Evolutionary conservation across 2,113 vertebrate genomes (phyloP).

Genomic region (Chaetodon auriga): DNA sequence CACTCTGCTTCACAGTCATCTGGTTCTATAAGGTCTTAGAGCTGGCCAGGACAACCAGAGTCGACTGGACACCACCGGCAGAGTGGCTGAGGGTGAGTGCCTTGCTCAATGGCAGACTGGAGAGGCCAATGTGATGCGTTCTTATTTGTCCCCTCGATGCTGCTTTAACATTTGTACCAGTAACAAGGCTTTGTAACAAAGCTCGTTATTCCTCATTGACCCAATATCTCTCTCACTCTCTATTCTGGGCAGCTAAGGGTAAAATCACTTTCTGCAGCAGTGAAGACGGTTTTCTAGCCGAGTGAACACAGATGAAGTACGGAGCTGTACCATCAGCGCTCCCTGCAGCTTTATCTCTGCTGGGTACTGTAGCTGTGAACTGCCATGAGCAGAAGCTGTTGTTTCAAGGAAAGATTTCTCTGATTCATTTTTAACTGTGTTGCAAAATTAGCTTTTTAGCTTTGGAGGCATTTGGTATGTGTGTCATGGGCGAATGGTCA

Average conservation of each 20-base stretch:
- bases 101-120: neutral
- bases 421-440: neutral
- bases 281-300: constrained; percentile 37
- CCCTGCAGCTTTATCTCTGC: constrained; percentile 34
- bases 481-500: neutral
- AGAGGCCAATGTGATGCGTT: neutral
- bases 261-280: constrained; percentile 39
- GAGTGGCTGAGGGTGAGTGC: neutral
- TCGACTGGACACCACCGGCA: neutral
- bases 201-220: neutral
- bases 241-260: constrained; percentile 23
- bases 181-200: neutral
- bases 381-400: constrained; percentile 3
- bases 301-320: constrained; percentile 30
- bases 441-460: neutral
- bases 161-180: constrained; percentile 14
- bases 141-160: neutral
- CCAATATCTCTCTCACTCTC: neutral
- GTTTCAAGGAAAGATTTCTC: constrained; percentile 23
- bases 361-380: constrained; percentile 1
- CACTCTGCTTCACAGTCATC: neutral
- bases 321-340: neutral
- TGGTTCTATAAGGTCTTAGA: neutral
- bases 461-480: neutral
- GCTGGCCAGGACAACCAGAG: neutral